Percentiles rank a stretch among this genome's conserved stretches.
phyloP scores from a whole-genome alignment of 1,140 invertebrate genomes.

The Chironomus tepperi region DNA sequence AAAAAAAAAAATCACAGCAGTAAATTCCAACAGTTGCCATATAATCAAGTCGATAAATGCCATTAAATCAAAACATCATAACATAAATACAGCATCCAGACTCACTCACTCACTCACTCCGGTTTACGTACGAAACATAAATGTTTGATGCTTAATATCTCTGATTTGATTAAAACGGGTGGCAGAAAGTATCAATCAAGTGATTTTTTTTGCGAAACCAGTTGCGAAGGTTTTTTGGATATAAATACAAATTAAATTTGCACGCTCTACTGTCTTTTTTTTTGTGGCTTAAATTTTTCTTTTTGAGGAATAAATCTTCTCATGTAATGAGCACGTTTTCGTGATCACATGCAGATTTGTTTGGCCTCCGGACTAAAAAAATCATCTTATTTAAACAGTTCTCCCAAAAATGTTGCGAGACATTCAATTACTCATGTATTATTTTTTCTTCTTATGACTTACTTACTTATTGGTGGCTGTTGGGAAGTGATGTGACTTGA shows the following conservation, averaged over 20 bases:
- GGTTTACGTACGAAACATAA: neutral
- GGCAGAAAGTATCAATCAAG: slow-evolving; percentile 20
- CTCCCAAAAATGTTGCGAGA: neutral
- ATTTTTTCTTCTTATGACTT: neutral
- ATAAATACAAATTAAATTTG: slow-evolving; percentile 18
- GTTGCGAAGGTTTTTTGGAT: neutral
- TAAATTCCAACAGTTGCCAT: neutral
- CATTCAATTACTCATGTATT: slow-evolving; percentile 2
- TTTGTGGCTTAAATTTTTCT: neutral
- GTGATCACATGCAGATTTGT: slow-evolving; percentile 6
- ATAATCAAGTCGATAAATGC: slow-evolving; percentile 20
- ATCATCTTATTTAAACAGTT: neutral
- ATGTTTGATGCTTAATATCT: neutral
- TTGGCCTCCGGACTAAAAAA: neutral
- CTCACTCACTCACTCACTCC: neutral
- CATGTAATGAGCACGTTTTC: slow-evolving; percentile 12
- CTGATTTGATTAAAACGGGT: slow-evolving; percentile 1
- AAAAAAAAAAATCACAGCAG: slow-evolving; percentile 1
- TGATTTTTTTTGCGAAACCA: neutral
- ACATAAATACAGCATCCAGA: neutral
- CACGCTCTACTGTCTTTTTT: neutral
- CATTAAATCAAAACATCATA: slow-evolving; percentile 22
- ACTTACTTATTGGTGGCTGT: too few species aligned
- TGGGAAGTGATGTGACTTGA: too few species aligned
- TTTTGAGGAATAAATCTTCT: neutral